Conservation (phyloP, 2,113 vertebrate genomes). For the Syrrhaptes paradoxus region DNA sequence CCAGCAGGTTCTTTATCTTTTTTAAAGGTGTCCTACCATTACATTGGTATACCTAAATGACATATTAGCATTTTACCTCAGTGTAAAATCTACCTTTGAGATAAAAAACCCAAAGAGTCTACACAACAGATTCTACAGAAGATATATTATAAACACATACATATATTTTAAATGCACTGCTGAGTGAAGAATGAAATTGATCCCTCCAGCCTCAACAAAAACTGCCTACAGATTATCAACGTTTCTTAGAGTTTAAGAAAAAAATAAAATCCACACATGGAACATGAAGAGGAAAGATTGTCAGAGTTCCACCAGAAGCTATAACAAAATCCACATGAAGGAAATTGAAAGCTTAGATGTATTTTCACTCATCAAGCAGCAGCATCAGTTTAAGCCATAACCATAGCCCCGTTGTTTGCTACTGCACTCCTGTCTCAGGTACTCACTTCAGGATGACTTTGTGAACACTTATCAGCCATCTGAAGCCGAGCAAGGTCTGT, state of each 20-base stretch:
- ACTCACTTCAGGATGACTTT: not conserved
- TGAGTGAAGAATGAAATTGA: slow-evolving; percentile 14
- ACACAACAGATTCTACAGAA: not conserved
- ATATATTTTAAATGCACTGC: not conserved
- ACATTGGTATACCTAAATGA: not conserved
- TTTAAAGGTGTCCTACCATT: not conserved
- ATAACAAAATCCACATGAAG: not conserved
- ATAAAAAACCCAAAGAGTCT: not conserved
- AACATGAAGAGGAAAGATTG: not conserved
- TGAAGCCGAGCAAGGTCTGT: not conserved
- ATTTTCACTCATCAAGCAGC: not conserved
- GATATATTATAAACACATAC: not conserved
- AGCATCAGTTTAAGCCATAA: not conserved
- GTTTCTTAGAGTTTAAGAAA: not conserved
- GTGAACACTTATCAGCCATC: not conserved
- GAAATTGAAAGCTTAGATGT: not conserved
- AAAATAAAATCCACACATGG: not conserved
- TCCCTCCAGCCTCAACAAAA: slow-evolving; percentile 18
- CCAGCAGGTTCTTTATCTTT: not conserved
- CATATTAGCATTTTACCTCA: not conserved
- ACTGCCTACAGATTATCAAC: not conserved
- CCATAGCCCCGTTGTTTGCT: accelerated
- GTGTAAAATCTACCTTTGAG: not conserved
- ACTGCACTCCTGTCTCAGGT: not conserved
- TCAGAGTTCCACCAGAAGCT: not conserved